phyloP scores from a whole-genome alignment of 2,113 vertebrate genomes.

The Aramus guarauna region DNA sequence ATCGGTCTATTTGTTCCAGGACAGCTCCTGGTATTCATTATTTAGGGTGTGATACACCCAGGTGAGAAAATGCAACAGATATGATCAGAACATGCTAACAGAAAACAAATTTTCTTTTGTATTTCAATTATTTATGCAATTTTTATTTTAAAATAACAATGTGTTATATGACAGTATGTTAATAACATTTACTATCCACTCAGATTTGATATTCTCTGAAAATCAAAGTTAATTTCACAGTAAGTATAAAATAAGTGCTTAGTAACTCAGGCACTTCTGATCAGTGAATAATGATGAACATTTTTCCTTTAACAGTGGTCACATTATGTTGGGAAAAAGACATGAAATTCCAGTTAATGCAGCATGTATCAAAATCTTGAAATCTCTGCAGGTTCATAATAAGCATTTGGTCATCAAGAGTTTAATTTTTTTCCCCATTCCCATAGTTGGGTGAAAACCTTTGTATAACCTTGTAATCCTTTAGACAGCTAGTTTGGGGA shows the following conservation, averaged over 20 bases:
- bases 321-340: background rate
- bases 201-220: background rate
- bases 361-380: background rate
- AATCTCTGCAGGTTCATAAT: background rate
- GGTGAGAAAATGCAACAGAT: background rate
- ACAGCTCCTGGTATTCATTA: background rate
- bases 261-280: background rate
- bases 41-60: background rate
- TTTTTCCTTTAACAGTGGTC: background rate
- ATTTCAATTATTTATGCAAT: background rate
- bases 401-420: background rate
- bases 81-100: background rate
- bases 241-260: background rate
- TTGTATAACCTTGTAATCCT: background rate
- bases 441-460: background rate
- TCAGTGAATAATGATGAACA: rapidly evolving
- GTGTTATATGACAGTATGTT: background rate
- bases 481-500: background rate
- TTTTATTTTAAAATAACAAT: background rate
- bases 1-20: background rate
- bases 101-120: background rate
- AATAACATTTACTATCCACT: background rate
- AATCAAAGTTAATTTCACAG: background rate
- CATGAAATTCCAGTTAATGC: background rate
- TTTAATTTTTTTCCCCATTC: background rate